A percentile compares a stretch with the other conserved stretches of the same genome.
Conservation (phyloP, 2,797 vertebrate genomes). For the Perodicticus potto region DNA sequence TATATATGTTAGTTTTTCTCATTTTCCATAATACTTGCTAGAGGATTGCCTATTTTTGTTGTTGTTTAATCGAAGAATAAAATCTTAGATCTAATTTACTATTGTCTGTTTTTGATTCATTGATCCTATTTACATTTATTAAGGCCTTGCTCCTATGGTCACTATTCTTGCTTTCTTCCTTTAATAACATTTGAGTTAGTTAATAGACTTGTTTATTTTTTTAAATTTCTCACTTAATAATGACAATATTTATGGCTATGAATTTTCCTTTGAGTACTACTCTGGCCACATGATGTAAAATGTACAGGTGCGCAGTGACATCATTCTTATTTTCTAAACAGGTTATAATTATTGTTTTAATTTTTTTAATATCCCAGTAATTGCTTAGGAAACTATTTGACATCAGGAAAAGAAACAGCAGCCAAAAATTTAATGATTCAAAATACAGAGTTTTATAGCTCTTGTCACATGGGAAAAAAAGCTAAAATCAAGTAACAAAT, state of each 20-base stretch:
- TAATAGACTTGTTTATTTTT: slow-evolving; percentile 39
- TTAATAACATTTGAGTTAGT: slow-evolving; percentile 27
- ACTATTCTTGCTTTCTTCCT: slow-evolving; percentile 37
- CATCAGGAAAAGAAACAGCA: slow-evolving; percentile 9
- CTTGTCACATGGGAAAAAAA: neutral
- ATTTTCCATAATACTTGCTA: slow-evolving; percentile 5
- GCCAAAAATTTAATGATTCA: neutral
- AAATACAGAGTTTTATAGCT: slow-evolving; percentile 5
- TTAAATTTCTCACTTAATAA: neutral
- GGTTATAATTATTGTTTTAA: slow-evolving; percentile 29
- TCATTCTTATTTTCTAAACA: slow-evolving; percentile 57
- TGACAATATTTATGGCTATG: slow-evolving; percentile 18
- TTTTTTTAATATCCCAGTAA: slow-evolving; percentile 44
- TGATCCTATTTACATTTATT: neutral
- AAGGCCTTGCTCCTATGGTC: neutral
- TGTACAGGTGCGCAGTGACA: neutral
- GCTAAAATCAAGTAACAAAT: neutral
- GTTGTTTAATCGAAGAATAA: slow-evolving; percentile 47
- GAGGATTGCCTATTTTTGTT: neutral
- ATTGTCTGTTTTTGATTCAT: slow-evolving; percentile 48
- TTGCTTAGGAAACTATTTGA: slow-evolving; percentile 19
- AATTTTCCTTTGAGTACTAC: slow-evolving; percentile 54
- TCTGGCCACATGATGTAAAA: neutral
- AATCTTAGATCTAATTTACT: slow-evolving; percentile 31
- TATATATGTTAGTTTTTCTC: neutral